Percentiles rank a stretch among this genome's conserved stretches.
Evolutionary conservation across 2,113 vertebrate species (phyloP).

Genomic region (Salvelinus alpinus): DNA sequence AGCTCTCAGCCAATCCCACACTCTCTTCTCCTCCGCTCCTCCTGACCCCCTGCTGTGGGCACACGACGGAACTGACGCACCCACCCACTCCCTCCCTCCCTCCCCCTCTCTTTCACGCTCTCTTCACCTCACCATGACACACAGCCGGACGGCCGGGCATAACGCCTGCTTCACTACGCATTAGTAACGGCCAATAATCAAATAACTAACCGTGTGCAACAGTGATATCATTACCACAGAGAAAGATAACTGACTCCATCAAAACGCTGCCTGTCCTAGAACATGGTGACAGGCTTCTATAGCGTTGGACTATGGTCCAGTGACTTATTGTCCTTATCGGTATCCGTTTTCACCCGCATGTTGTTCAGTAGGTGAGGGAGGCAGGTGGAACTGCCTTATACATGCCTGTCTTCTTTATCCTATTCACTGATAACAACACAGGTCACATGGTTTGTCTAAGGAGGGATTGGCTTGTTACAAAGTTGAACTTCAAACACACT

Average conservation of each 20-base stretch:
- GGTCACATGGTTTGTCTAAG: background rate
- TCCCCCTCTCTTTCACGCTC: background rate
- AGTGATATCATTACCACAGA: background rate
- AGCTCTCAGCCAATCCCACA: background rate
- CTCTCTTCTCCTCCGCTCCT: conserved; percentile 5
- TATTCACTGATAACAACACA: background rate
- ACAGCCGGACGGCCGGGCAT: conserved; percentile 28
- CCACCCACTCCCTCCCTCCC: conserved; percentile 30
- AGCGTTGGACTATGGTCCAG: background rate
- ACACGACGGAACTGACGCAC: conserved; percentile 36
- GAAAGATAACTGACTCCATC: background rate
- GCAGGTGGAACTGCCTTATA: background rate
- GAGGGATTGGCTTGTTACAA: background rate
- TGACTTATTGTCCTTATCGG: background rate
- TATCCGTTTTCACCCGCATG: background rate
- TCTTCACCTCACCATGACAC: conserved; percentile 31
- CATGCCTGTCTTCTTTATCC: conserved; percentile 5
- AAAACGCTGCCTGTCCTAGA: background rate
- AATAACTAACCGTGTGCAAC: conserved; percentile 41
- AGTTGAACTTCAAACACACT: background rate
- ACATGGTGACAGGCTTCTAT: background rate
- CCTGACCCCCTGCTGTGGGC: conserved; percentile 32
- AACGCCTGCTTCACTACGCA: conserved; percentile 41
- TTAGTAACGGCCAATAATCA: conserved; percentile 11
- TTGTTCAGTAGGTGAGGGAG: background rate